These are phyloP conservation scores for Morone saxatilis DNA, from an alignment of 2,113 vertebrate genomes.

Conservation along the genomic window DNA sequence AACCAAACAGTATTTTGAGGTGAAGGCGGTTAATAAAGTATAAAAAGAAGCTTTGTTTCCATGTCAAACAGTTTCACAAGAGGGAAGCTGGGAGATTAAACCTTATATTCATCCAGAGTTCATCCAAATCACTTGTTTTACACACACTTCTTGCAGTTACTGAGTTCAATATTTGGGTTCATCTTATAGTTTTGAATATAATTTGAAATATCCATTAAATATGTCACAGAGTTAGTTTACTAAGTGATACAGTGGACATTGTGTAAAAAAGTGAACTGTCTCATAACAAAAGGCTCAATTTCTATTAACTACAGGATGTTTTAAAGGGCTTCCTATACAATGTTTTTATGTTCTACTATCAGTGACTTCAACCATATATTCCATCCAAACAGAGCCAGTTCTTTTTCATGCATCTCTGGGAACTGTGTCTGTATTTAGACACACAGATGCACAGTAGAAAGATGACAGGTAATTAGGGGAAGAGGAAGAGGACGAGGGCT, in stretches of 20 bases:
- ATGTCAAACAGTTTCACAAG: background rate
- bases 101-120: background rate
- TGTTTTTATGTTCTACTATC: background rate
- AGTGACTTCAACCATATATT: background rate
- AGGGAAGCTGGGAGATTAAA: background rate
- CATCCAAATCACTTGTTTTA: background rate
- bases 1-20: background rate
- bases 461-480: background rate
- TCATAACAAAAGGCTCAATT: background rate
- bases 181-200: too few relatives aligned
- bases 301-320: background rate
- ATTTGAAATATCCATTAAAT: too few relatives aligned
- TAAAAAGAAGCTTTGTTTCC: background rate
- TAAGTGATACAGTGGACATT: background rate
- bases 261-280: background rate
- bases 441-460: background rate
- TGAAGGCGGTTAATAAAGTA: background rate
- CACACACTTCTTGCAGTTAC: too few relatives aligned
- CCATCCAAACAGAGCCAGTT: background rate
- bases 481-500: background rate
- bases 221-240: too few relatives aligned
- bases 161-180: too few relatives aligned
- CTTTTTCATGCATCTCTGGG: background rate
- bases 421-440: background rate
- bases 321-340: background rate